Evolutionary conservation across 2,888 invertebrate genomes (phyloP), one percentile per base, ranked within the genome.

Genomic region (Eristalinus aeneus): DNA sequence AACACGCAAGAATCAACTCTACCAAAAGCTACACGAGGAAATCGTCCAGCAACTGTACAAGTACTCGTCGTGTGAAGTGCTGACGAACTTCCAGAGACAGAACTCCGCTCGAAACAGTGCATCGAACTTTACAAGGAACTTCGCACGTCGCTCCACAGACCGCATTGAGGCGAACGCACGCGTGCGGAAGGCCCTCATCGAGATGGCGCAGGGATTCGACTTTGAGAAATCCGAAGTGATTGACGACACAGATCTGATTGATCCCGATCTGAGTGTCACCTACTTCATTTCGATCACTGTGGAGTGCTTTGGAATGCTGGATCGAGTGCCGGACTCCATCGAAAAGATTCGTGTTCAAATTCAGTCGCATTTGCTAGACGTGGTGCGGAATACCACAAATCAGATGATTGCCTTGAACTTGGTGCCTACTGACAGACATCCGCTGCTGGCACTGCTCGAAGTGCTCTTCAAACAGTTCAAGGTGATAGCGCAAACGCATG

Each of bases 321-420:
- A 96, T 69, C 97, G 97, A 91, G 94, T 98, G 89, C 96, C 97
- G 71, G 97, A 97, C 89, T 96, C 97, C 23, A 94, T 98, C 46
- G 97, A 97, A 94, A 95, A 95, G 90, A 94, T 98, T 89, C 96
- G 97, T 92, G 94, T 95, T 53, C 95, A 96, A 91, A 97, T 98
- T 92, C 97, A 97, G 91, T 95, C 95, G 16, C 97, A 98, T 90
- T 92, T 98, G 0, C 93, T 97, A 16, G 95, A 95, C 88, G 96
- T 98, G 58, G 96, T 98, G 69, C 95, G 96, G 31, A 93, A 95
- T 32, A 96, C 97, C 0, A 96, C 97, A 0, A 96, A 96, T 83
- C 96, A 96, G 88, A 94, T 98, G 72, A 94, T 94, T 69, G 93
- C 93, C 1, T 94, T 92, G 67, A 93, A 90, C 89, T 92, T 88